Evolutionary conservation across 2,888 invertebrate genomes (phyloP).

Genomic region (Pristionchus arcanus): DNA sequence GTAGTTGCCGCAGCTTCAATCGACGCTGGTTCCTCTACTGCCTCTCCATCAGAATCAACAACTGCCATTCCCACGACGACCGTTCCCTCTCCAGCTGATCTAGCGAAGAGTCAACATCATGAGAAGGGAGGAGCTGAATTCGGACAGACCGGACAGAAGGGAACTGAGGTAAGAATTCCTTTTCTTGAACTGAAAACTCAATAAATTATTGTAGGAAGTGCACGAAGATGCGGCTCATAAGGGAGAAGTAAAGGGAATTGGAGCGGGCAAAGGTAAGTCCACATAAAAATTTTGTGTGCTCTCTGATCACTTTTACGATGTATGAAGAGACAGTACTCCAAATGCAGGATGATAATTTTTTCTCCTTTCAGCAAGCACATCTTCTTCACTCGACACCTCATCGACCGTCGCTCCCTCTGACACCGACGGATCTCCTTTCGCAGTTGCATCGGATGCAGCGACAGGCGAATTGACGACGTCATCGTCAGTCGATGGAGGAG

Average conservation of each 20-base stretch:
- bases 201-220: background rate
- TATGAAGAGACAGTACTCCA: too few species aligned
- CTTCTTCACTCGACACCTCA: background rate
- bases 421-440: background rate
- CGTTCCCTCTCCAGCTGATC: constrained; percentile 46
- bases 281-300: too few species aligned
- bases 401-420: constrained; percentile 12
- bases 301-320: background rate
- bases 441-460: background rate
- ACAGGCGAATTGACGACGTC: constrained; percentile 13
- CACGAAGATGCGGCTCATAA: background rate
- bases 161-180: background rate
- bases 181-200: background rate
- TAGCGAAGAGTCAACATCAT: background rate
- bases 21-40: constrained; percentile 29
- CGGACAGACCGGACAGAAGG: constrained; percentile 38
- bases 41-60: constrained; percentile 54
- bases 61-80: background rate
- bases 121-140: constrained; percentile 50
- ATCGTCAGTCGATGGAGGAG: constrained; percentile 30
- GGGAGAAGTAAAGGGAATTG: constrained; percentile 12
- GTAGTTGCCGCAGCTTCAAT: background rate
- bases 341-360: background rate
- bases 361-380: background rate
- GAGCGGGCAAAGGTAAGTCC: background rate